Base-by-base conservation (phyloP, 1,140 invertebrate species). In the Brachionus rotundiformis region DNA sequence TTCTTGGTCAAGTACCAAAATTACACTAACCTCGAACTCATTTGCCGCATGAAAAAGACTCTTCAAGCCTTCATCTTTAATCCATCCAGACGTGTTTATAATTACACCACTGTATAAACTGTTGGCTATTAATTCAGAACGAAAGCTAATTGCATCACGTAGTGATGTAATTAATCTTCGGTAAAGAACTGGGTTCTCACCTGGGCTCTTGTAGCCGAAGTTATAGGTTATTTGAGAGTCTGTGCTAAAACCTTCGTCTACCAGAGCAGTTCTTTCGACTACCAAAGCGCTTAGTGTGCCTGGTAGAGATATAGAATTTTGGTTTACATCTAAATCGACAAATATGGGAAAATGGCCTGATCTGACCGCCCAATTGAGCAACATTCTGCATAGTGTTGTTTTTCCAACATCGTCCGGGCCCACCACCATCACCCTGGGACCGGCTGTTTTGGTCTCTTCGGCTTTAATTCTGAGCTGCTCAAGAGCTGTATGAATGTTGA, bases 1-100 rank as follows among this genome's bases (percentile, higher is more conserved):
- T 87, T 98, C 96, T 87, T 99, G 96, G 88, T 99, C 97, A 65
- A 99, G 86, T 0, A 99, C 96, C 82, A 98, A 89, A 84, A 99
- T 94, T 0, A 96, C 92, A 87, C 97, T 94, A 1, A 96, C 94
- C 90, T 97, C 94, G 89, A 98, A 98, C 5, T 93, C 93, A 85
- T 94, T 92, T 0, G 95, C 94, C 4, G 94, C 92, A 85, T 96
- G 93, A 8, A 90, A 86, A 1, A 90, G 82, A 27, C 86, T 86
- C 61, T 89, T 84, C 82, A 90, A 90, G 3, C 90, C 89, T 68
- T 94, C 92, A 1, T 91, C 93, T 89, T 96, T 95, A 0, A 98
- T 92, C 95, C 95, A 99, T 1, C 96, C 96, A 85, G 95, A 96
- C 0, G 97, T 99, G 86, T 99, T 99, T 71, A 99, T 96, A 39